phyloP scores from a whole-genome alignment of 2,113 vertebrate species.

The Heterocephalus glaber region DNA sequence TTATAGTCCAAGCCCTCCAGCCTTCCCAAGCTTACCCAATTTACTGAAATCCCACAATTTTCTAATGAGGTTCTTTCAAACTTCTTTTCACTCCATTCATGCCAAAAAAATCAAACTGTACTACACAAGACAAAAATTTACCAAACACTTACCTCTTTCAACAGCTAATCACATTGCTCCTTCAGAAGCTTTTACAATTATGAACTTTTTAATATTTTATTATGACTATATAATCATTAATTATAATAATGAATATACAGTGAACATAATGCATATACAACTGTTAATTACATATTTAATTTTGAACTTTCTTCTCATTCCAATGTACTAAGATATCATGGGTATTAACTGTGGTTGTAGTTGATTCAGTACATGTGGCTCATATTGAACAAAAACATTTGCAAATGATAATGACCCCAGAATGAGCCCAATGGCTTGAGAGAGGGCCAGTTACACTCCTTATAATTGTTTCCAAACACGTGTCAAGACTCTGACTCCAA shows the following conservation, averaged over 20 bases:
- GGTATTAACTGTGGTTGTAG: not conserved
- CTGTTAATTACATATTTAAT: not conserved
- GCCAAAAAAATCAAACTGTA: not conserved
- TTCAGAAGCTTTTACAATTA: not conserved
- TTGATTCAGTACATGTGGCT: conserved; percentile 37
- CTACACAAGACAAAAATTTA: not conserved
- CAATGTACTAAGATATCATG: not conserved
- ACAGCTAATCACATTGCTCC: not conserved
- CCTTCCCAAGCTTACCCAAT: not conserved
- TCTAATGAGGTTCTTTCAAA: not conserved
- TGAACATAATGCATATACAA: not conserved
- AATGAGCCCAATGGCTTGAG: not conserved
- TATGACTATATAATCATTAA: not conserved
- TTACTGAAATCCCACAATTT: rapidly evolving
- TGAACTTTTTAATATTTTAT: not conserved
- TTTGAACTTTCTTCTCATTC: not conserved
- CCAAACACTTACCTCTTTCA: not conserved
- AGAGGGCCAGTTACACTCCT: not conserved
- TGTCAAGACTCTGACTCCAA: not conserved
- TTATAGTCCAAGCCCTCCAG: not conserved
- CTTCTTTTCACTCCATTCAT: not conserved
- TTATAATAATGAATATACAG: not conserved
- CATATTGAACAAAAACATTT: not conserved
- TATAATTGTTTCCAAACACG: not conserved
- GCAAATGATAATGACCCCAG: conserved; percentile 33